Evolutionary conservation across 2,888 invertebrate species (phyloP).

Genomic region (Coleophora deauratella): DNA sequence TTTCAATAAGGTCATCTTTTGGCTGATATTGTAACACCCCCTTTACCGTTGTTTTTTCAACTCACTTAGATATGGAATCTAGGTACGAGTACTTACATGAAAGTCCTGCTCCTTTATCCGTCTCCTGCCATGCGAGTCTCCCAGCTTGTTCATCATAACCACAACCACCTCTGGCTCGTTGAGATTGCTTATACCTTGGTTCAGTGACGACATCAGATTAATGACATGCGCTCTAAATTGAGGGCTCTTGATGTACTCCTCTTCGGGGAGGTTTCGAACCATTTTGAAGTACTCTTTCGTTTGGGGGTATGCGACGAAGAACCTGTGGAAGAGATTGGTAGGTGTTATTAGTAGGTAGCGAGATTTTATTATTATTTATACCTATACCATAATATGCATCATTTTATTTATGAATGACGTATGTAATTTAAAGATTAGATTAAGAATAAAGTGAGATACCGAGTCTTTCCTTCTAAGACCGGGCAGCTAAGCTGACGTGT

Average conservation of each 20-base stretch:
- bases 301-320: constrained; percentile 50
- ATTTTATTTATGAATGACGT: no score
- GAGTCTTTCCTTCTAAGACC: no score
- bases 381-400: no score
- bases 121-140: constrained; percentile 52
- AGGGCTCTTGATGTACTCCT: constrained; percentile 44
- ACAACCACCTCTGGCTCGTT: constrained; percentile 58
- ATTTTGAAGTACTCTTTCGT: constrained; percentile 58
- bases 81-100: constrained; percentile 46
- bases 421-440: no score
- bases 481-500: no score
- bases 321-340: constrained; percentile 33
- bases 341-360: not conserved
- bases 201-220: constrained; percentile 57
- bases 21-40: no score
- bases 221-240: constrained; percentile 67
- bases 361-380: no score
- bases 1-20: no score
- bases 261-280: constrained; percentile 45
- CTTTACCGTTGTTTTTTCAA: no score
- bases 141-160: constrained; percentile 60
- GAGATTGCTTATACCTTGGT: constrained; percentile 49
- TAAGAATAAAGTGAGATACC: no score
- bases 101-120: constrained; percentile 49
- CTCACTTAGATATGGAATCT: no score